These are phyloP conservation scores for Parus major DNA, from an alignment of 2,113 vertebrate species.

Conservation along the genomic window DNA sequence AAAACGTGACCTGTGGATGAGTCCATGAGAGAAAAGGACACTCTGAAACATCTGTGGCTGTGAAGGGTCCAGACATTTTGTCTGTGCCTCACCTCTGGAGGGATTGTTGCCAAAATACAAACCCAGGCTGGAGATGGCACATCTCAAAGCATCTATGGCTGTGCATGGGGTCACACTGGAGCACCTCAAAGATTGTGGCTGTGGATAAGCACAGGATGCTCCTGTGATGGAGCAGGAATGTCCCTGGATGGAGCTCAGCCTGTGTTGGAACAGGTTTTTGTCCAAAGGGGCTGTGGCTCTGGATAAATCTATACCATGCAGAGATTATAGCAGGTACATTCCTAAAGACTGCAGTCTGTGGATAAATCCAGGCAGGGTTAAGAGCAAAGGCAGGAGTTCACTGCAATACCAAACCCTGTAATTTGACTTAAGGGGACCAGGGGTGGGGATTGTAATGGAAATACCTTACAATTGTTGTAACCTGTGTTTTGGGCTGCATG, in stretches of 20 bases:
- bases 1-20: accelerated
- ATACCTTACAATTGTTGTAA: background rate
- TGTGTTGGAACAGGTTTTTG: background rate
- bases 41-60: background rate
- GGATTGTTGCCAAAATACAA: background rate
- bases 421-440: background rate
- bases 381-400: background rate
- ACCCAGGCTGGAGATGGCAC: background rate
- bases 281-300: background rate
- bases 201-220: background rate
- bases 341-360: background rate
- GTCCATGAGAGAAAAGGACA: background rate
- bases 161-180: background rate
- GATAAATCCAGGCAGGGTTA: background rate
- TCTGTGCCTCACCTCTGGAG: background rate
- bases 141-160: background rate
- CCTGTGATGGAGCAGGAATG: background rate
- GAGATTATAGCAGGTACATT: background rate
- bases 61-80: background rate
- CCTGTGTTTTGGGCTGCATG: background rate
- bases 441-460: background rate
- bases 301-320: background rate
- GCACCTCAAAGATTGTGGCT: background rate
- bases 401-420: background rate
- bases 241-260: background rate